These are phyloP conservation scores for Sycobia sp. DNA, from an alignment of 1,140 invertebrate genomes.

Conservation along the genomic window DNA sequence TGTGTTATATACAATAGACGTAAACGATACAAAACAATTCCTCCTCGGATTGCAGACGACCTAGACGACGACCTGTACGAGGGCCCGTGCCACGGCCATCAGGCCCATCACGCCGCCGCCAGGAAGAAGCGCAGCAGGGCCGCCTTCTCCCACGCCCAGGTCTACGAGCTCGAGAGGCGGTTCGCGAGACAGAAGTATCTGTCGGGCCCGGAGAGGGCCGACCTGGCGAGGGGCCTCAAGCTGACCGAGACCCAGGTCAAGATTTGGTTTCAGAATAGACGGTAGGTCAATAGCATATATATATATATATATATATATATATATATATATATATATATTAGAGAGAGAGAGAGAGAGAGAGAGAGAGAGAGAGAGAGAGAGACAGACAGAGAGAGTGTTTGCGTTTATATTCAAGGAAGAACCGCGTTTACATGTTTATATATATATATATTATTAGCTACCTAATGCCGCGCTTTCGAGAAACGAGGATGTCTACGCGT, in stretches of 20 bases:
- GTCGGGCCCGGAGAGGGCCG: slow-evolving; percentile 92
- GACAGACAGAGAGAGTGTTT: too few relatives aligned
- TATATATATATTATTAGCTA: too few relatives aligned
- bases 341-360: too few relatives aligned
- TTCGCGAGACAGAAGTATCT: slow-evolving; percentile 95
- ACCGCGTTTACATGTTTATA: too few relatives aligned
- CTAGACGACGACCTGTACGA: slow-evolving; percentile 58
- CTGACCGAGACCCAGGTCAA: slow-evolving; percentile 90
- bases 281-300: slow-evolving; percentile 41
- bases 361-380: too few relatives aligned
- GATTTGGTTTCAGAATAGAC: slow-evolving; percentile 62
- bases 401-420: too few relatives aligned
- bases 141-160: slow-evolving; percentile 94
- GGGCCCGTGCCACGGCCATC: slow-evolving; percentile 51
- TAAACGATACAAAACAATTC: too few relatives aligned
- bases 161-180: slow-evolving; percentile 89
- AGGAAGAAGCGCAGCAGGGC: slow-evolving; percentile 92
- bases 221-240: slow-evolving; percentile 86
- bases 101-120: slow-evolving; percentile 55
- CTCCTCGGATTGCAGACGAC: slow-evolving; percentile 56
- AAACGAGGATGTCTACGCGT: too few relatives aligned
- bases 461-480: too few relatives aligned
- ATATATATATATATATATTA: too few relatives aligned
- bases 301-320: too few relatives aligned
- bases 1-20: too few relatives aligned